Conservation (phyloP, 1,140 invertebrate genomes). For the Heliconius hermathena region DNA sequence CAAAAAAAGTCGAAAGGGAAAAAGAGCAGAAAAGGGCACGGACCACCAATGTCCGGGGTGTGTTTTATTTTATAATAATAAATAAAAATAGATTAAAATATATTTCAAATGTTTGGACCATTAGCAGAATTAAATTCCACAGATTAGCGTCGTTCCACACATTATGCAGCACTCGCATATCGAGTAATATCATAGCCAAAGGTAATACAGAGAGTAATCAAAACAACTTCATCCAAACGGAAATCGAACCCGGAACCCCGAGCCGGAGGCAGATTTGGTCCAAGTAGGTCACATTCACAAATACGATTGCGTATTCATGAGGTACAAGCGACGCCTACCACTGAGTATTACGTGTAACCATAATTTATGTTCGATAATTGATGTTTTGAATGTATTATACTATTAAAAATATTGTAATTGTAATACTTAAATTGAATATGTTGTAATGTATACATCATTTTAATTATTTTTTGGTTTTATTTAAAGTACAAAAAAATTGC, state of each 20-base stretch:
- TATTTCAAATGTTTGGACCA: too few species aligned
- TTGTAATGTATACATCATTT: too few species aligned
- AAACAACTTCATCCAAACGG: conserved; percentile 30
- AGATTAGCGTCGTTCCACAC: not conserved
- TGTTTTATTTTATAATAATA: too few species aligned
- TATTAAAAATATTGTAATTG: not conserved
- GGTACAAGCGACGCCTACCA: not conserved
- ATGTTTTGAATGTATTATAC: not conserved
- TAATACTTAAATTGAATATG: too few species aligned
- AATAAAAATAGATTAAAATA: too few species aligned
- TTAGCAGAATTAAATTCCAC: too few species aligned
- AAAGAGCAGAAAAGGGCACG: too few species aligned
- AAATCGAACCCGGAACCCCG: conserved; percentile 33
- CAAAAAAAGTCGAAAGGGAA: too few species aligned
- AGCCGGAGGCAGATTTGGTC: conserved; percentile 23
- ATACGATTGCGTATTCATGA: conserved; percentile 34
- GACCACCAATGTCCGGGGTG: too few species aligned
- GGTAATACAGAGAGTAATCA: conserved; percentile 17
- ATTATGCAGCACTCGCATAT: not conserved
- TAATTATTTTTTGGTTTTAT: too few species aligned
- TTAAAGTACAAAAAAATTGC: too few species aligned
- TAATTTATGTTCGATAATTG: not conserved
- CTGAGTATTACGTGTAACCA: not conserved
- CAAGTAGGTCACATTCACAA: conserved; percentile 36
- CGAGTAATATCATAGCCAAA: not conserved